phyloP scores from a whole-genome alignment of 2,888 invertebrate genomes.

The Strigamia crassipes region DNA sequence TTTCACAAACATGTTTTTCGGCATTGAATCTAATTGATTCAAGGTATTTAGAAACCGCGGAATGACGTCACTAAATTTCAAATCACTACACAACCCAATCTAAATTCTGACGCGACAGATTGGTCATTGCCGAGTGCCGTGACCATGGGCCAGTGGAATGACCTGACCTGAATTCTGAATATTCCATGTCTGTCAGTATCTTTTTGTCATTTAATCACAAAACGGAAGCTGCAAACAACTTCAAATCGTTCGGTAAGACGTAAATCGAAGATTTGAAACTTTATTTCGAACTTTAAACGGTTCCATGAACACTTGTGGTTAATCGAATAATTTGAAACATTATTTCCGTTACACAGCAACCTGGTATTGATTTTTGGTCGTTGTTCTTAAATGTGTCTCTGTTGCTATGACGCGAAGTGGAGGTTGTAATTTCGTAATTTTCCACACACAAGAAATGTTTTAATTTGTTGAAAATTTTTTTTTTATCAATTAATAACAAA shows the following conservation, averaged over 20 bases:
- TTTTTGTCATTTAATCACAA: neutral
- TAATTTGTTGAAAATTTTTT: neutral
- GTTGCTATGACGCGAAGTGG: neutral
- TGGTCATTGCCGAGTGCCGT: conserved; percentile 30
- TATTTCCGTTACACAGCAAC: neutral
- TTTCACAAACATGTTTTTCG: neutral
- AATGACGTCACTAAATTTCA: neutral
- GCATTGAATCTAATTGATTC: neutral
- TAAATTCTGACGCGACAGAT: neutral
- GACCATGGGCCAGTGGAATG: conserved; percentile 30
- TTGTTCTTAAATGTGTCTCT: neutral
- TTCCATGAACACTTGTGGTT: neutral
- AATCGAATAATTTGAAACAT: neutral
- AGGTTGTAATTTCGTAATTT: no score
- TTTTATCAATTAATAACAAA: neutral
- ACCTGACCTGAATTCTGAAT: conserved; percentile 18
- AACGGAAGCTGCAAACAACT: neutral
- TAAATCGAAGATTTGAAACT: neutral
- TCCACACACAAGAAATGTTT: neutral
- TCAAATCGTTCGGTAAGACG: neutral
- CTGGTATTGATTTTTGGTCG: neutral
- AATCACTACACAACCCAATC: neutral
- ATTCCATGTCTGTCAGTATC: neutral
- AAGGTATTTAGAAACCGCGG: neutral
- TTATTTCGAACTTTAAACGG: neutral